A percentile compares a stretch with the other conserved stretches of the same genome.
These are phyloP conservation scores for Acronicta aceris DNA, from an alignment of 2,888 invertebrate species.

Conservation along the genomic window DNA sequence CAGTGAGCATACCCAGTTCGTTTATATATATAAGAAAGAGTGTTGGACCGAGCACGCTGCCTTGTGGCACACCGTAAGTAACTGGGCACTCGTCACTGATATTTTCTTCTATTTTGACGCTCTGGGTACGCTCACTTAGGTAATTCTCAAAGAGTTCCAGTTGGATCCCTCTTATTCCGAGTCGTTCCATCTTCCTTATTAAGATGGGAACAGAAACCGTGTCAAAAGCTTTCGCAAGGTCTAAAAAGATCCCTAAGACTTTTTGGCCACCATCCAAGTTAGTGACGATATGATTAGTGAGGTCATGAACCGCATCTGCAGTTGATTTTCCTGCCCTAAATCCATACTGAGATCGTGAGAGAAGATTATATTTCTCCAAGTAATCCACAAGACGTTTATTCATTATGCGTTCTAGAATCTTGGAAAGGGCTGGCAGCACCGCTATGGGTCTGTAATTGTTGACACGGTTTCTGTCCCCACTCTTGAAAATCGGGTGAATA, in stretches of 20 bases:
- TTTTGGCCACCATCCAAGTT: neutral
- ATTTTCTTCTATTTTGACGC: too few species aligned
- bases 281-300: neutral
- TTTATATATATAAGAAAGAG: constrained; percentile 7
- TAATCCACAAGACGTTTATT: neutral
- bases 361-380: neutral
- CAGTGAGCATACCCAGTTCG: constrained; percentile 5
- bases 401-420: neutral
- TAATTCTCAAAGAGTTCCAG: neutral
- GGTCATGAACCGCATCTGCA: neutral
- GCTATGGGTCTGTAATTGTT: neutral
- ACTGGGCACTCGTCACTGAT: neutral
- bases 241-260: neutral
- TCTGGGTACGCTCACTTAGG: too few species aligned
- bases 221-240: neutral
- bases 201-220: constrained; percentile 7
- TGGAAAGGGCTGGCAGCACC: neutral
- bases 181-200: neutral
- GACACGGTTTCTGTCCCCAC: neutral
- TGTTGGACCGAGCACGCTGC: constrained; percentile 2
- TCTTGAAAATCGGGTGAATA: neutral
- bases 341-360: neutral
- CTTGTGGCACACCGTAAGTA: neutral
- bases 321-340: neutral
- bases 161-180: constrained; percentile 2